phyloP scores from a whole-genome alignment of 2,888 invertebrate species.

The Drosophila formosana region DNA sequence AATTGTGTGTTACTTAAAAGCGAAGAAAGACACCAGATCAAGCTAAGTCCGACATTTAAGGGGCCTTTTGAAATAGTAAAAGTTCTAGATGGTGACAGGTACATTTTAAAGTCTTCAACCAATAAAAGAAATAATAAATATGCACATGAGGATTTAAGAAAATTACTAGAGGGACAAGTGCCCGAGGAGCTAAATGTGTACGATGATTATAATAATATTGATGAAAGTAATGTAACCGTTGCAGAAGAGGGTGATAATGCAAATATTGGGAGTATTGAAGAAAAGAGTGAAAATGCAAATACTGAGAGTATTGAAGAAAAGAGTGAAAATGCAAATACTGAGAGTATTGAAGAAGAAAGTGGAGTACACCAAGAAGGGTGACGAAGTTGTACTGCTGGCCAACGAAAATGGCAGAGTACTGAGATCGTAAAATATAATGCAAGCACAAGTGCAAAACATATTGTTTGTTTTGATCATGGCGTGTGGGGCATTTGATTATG shows the following conservation, averaged over 20 bases:
- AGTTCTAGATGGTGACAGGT: no score
- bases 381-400: no score
- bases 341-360: no score
- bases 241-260: no score
- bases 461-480: neutral
- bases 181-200: conserved; percentile 34
- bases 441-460: neutral
- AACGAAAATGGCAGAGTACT: neutral
- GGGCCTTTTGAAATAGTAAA: no score
- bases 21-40: conserved; percentile 20
- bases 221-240: no score
- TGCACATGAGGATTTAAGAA: conserved; percentile 2
- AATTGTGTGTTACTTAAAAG: conserved; percentile 38
- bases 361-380: no score
- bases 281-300: no score
- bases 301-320: neutral
- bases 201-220: no score
- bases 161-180: conserved; percentile 20
- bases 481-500: neutral
- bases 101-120: conserved; percentile 11
- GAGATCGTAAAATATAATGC: neutral
- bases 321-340: no score
- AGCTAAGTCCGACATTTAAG: no score
- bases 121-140: conserved; percentile 26
- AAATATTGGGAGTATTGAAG: no score